Evolutionary conservation across 2,113 vertebrate species (phyloP), one percentile per base, ranked within the genome.

Genomic region (Bettongia penicillata): DNA sequence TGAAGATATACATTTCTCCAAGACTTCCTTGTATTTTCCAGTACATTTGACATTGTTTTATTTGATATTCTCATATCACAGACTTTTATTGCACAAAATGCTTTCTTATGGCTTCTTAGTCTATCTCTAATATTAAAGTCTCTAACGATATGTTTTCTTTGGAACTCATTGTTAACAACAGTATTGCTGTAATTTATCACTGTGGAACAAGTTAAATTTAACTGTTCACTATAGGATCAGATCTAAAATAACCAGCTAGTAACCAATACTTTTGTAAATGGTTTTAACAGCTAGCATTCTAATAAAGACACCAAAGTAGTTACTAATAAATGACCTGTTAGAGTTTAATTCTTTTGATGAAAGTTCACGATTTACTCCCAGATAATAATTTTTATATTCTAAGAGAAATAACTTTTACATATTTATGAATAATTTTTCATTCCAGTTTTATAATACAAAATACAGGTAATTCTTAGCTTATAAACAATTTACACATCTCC

Each of bases 381-480:
- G 7, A 51, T 23, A 61, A 53, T 25, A 89, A 90, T 55, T 94
- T 90, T 93, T 91, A 91, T 28, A 92, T 90, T 95, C 91, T 92
- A 90, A 51, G 19, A 31, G 94, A 84, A 95, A 90, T 12, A 25
- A 48, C 52, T 61, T 91, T 97, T 93, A 91, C 52, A 89, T 92
- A 90, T 90, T 95, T 48, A 84, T 68, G 93, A 94, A 50, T 28
- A 96, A 26, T 93, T 95, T 91, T 14, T 94, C 92, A 61, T 22
- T 91, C 19, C n/a, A 84, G n/a, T 84, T 84, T 43, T 22, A 43
- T 43, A 43, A 84, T 84, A 43, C 47, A 55, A 50, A 94, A 28
- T 92, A 61, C 0, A 94, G 91, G 51, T 51, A 94, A 19, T 91
- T 55, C 47, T 84, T 14, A 8, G 91, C 48, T 93, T 51, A 51